Base-by-base conservation (phyloP, 2,113 vertebrate genomes). In the Trematomus loennbergii region DNA sequence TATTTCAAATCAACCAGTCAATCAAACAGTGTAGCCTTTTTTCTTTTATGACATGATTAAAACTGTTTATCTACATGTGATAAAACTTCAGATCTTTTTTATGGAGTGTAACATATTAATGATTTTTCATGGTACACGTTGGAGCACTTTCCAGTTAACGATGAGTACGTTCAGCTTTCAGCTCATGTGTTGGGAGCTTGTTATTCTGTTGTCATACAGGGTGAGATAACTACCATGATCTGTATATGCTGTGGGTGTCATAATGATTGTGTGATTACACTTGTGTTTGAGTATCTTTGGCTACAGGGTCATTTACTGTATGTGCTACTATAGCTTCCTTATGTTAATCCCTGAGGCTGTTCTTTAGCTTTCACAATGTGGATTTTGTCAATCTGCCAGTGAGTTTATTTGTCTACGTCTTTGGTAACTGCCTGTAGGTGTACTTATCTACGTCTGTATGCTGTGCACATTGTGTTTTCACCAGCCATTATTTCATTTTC, bases 331-430 rank as follows among this genome's bases (percentile, higher is more conserved):
- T 66, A 59, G 22, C 62, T 55, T 3, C n/a, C 43, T 45, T 20
- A 67, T 6, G 3, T 29, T 73, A 16, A 78, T 59, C 45, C 64
- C 43, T 25, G 10, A 46, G 53, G 66, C n/a, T 66, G 63, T 53
- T 53, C 22, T 22, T 17, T 74, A n/a, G 57, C 81, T 12, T 22
- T 45, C 5, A 62, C 22, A 49, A 15, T 78, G 45, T 33, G 33
- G 22, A 8, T 52, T 60, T 52, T 48, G 64, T 69, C 70, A 64
- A 69, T 33, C 64, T 79, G 64, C 58, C 69, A 75, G 40, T 20
- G 15, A 53, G 12, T 22, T 58, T 70, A 33, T 75, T 36, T 55
- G 52, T 48, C 11, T 20, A 45, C 33, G 36, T 58, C 20, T 20
- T 59, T 58, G 12, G 49, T 67, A 29, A 68, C 55, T 73, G 53